phyloP scores from a whole-genome alignment of 2,797 vertebrate genomes.

The Rhincodon typus region DNA sequence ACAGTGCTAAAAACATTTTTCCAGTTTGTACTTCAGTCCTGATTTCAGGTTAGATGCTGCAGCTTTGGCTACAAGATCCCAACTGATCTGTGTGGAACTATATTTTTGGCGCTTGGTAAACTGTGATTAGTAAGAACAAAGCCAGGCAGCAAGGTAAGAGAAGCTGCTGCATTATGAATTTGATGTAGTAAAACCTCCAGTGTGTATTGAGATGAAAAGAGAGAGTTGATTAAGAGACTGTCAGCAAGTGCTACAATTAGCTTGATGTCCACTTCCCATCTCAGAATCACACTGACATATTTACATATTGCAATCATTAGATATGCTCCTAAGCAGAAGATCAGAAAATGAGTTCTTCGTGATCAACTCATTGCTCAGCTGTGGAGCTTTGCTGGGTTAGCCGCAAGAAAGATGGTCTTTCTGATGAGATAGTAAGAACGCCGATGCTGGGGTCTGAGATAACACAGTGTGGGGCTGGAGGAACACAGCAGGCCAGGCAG shows the following conservation, averaged over 20 bases:
- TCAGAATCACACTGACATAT: not conserved
- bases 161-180: not conserved
- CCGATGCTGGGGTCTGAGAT: too few relatives aligned
- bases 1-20: not conserved
- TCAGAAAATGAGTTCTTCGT: not conserved
- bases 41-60: not conserved
- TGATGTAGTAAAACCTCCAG: not conserved
- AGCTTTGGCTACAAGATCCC: not conserved
- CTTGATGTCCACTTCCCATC: not conserved
- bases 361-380: not conserved
- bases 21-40: not conserved
- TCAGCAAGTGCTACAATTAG: not conserved
- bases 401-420: not conserved
- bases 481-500: too few relatives aligned
- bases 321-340: not conserved
- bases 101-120: not conserved
- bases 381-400: not conserved
- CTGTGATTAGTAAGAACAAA: not conserved
- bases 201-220: not conserved
- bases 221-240: not conserved
- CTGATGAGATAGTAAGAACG: not conserved
- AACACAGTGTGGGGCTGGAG: too few relatives aligned
- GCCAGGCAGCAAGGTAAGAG: not conserved
- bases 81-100: not conserved
- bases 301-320: not conserved